These are phyloP conservation scores for Heteronetta atricapilla DNA, from an alignment of 2,113 vertebrate species.

Conservation along the genomic window DNA sequence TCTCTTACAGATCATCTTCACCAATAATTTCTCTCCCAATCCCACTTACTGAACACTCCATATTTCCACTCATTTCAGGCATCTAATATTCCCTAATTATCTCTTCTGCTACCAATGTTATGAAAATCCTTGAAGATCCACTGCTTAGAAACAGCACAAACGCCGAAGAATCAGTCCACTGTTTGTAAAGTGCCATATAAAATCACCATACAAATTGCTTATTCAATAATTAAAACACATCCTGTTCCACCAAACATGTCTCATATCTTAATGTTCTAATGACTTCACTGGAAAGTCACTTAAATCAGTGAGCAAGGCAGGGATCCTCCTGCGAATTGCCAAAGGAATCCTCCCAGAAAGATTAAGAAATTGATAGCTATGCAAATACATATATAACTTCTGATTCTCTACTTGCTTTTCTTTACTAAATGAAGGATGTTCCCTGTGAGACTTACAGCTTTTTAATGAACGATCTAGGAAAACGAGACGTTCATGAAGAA, in stretches of 20 bases:
- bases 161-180: neutral
- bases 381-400: neutral
- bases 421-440: neutral
- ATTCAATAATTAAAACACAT: conserved; percentile 18
- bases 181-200: conserved; percentile 12
- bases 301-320: neutral
- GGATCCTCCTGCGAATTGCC: neutral
- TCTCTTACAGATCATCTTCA: neutral
- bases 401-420: neutral
- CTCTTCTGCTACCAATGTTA: neutral
- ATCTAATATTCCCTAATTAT: neutral
- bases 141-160: neutral
- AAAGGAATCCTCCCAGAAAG: neutral
- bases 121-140: neutral
- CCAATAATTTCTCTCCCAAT: neutral
- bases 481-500: neutral
- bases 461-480: neutral
- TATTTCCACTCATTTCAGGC: conserved; percentile 1
- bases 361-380: neutral
- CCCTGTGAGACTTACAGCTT: neutral
- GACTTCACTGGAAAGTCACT: conserved; percentile 39
- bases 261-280: neutral
- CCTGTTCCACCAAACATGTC: neutral
- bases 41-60: neutral
- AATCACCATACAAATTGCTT: conserved; percentile 50